phyloP scores from a whole-genome alignment of 2,113 vertebrate species.

The Greenwoodochromis staneri region DNA sequence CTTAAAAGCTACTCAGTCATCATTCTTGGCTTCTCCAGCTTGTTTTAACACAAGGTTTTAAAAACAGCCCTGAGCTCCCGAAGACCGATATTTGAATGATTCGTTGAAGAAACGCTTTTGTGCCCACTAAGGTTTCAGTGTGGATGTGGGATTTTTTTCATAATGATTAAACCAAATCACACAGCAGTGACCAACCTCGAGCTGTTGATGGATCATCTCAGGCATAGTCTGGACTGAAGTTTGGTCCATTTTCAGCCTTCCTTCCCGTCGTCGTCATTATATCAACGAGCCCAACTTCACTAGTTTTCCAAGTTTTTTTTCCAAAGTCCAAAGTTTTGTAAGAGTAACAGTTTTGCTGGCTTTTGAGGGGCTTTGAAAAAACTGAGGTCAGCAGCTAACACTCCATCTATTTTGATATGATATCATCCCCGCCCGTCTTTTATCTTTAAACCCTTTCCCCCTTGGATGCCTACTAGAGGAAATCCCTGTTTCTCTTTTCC shows the following conservation, averaged over 20 bases:
- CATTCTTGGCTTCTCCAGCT: accelerated
- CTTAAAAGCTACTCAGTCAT: background rate
- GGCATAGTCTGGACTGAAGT: background rate
- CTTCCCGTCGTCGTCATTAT: background rate
- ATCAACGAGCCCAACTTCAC: background rate
- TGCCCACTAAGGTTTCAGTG: background rate
- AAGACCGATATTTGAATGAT: accelerated
- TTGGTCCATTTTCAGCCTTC: background rate
- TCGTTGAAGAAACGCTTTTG: background rate
- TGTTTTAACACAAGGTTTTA: accelerated
- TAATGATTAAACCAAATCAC: background rate
- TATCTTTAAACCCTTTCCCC: background rate
- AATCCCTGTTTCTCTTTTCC: background rate
- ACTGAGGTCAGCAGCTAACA: accelerated
- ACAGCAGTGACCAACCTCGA: background rate
- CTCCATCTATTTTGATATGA: accelerated
- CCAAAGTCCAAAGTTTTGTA: background rate
- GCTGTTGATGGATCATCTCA: background rate
- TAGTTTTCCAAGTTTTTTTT: background rate
- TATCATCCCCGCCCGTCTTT: background rate
- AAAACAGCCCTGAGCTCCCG: accelerated
- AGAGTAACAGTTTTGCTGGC: background rate
- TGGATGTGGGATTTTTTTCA: background rate
- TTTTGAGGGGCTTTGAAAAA: accelerated
- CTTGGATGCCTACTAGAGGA: accelerated